These are phyloP conservation scores for Typhlichthys eigenmanni DNA, from an alignment of 2,797 vertebrate species.

Conservation along the genomic window DNA sequence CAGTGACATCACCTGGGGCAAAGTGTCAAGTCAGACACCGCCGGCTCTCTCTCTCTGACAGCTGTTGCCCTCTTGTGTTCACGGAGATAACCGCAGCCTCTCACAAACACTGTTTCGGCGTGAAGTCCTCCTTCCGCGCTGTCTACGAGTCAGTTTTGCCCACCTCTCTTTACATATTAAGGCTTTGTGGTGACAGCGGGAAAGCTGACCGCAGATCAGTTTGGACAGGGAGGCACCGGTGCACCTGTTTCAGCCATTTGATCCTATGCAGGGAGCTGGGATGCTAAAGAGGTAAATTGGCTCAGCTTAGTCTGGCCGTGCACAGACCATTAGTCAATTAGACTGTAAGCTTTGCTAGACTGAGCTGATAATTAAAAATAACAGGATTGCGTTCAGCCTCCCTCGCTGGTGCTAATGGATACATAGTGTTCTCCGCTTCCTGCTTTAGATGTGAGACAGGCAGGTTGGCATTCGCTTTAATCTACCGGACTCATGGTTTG, in stretches of 20 bases:
- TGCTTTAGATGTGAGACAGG: not conserved
- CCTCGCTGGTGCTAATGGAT: slow-evolving; percentile 16
- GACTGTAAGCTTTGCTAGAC: slow-evolving; percentile 16
- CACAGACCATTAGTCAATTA: slow-evolving; percentile 45
- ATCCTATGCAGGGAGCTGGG: slow-evolving; percentile 7
- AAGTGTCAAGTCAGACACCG: slow-evolving; percentile 61
- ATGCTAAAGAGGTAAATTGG: slow-evolving; percentile 30
- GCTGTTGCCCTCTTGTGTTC: slow-evolving; percentile 69
- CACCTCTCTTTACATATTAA: not conserved
- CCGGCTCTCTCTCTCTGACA: slow-evolving; percentile 27
- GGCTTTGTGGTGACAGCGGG: not conserved
- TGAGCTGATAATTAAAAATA: slow-evolving; percentile 43
- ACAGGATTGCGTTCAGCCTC: slow-evolving; percentile 40
- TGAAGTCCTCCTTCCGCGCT: not conserved
- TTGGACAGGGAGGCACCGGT: not conserved
- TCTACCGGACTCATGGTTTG: not conserved
- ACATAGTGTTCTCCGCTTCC: slow-evolving; percentile 41
- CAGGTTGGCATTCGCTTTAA: not conserved
- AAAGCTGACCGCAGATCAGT: slow-evolving; percentile 1
- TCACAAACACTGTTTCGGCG: not conserved
- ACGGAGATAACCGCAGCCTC: not conserved
- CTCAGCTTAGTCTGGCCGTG: slow-evolving; percentile 22
- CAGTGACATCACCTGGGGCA: slow-evolving; percentile 88
- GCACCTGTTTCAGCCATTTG: slow-evolving; percentile 9
- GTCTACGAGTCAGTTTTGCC: not conserved